Evolutionary conservation across 1,140 invertebrate species (phyloP), one percentile per base, ranked within the genome.

Genomic region (Zaprionus tsacasi): DNA sequence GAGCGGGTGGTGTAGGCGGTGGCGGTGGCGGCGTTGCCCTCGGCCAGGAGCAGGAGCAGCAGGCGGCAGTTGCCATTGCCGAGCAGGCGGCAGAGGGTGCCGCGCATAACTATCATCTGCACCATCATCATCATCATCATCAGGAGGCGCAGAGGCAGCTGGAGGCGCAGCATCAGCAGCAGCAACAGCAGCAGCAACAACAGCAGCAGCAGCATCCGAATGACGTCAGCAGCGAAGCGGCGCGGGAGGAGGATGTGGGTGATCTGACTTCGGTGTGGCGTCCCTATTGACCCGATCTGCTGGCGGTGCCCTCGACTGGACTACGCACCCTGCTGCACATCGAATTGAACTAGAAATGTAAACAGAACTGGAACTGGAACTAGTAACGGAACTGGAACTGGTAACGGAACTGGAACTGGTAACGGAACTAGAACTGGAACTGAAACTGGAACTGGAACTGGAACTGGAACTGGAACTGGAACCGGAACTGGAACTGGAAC

Each of bases 231-330:
- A 72, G 70, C 30, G 87, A 91, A 21, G 40, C 74, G 7, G 59
- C 79, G 11, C 76, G 90, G n/a, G 82, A 79, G 6, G 91, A 91
- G 59, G 87, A 91, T 40, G 88, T 92, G 21, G 81, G 79, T 11
- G 89, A 92, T 68, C 70, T 93, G 71, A 86, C 91, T 6, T 88
- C 86, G 60, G 93, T 93, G 38, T 93, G 93, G 93, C 91, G 93
- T 76, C 93, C 93, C 61, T 93, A 93, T 89, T 93, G 91, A 93
- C 83, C 77, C 69, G 82, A 79, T 70, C 68, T 76, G 27, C 55
- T 79, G 12, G 38, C 57, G 38, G 60, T 64, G 48, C 48, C 76
- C 8, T 17, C 43, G n/a, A 30, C 54, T 43, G 59, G 68, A n/a
- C 30, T 33, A 3, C 61, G 56, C 54, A 68, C 70, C 25, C 70